Evolutionary conservation across 1,140 invertebrate genomes (phyloP).

Genomic region (Euglossa dilemma): DNA sequence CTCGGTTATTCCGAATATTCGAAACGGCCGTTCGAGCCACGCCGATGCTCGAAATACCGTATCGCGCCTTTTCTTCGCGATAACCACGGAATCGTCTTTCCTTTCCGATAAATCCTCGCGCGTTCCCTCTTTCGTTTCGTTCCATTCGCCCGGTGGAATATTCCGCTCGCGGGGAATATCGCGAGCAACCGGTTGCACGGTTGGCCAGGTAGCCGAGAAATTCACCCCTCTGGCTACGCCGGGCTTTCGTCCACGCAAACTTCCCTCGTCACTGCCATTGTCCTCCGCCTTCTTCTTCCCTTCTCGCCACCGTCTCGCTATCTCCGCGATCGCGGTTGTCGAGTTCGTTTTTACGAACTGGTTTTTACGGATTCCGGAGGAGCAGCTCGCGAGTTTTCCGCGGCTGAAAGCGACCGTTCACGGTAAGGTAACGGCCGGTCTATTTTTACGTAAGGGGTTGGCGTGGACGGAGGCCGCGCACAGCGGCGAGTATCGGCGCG

Average conservation of each 20-base stretch:
- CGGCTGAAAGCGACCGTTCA: too few species aligned
- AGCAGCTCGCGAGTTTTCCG: background rate
- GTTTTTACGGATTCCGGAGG: too few species aligned
- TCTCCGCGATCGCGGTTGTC: too few species aligned
- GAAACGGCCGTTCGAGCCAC: conserved; percentile 67
- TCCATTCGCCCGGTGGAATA: conserved; percentile 59
- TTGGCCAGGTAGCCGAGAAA: conserved; percentile 65
- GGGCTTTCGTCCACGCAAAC: conserved; percentile 42
- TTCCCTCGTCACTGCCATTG: background rate
- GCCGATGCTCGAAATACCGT: conserved; percentile 59
- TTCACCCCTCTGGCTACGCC: conserved; percentile 53
- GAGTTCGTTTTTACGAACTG: too few species aligned
- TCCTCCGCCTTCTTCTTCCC: background rate
- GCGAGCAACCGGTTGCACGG: conserved; percentile 40
- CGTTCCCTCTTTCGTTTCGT: too few species aligned
- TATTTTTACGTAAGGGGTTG: conserved; percentile 77
- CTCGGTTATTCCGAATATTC: conserved; percentile 67
- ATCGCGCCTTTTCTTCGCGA: conserved; percentile 20
- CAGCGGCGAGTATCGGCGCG: conserved; percentile 57
- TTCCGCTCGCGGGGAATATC: conserved; percentile 55
- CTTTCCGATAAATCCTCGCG: conserved; percentile 37
- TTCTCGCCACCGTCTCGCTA: too few species aligned
- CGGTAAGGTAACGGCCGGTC: conserved; percentile 39
- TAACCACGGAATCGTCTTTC: background rate
- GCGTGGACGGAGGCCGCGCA: conserved; percentile 47